Percentiles rank a stretch among this genome's conserved stretches.
Evolutionary conservation across 2,113 vertebrate genomes (phyloP).

Genomic region (Siphamia tubifer): DNA sequence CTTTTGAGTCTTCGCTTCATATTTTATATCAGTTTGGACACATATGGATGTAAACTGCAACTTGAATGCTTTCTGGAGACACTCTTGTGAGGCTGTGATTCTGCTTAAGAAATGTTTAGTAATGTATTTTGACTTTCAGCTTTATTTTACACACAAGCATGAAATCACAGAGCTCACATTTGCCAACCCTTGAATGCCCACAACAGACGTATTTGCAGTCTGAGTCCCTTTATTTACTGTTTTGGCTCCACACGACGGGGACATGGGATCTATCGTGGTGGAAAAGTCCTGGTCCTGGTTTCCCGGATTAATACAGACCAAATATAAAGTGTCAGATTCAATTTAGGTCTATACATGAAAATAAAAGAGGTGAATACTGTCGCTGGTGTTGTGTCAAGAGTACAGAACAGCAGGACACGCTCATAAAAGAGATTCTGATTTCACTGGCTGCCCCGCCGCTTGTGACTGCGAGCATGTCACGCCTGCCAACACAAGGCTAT

Average conservation of each 20-base stretch:
- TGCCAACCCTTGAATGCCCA: constrained; percentile 11
- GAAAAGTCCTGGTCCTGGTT: constrained; percentile 53
- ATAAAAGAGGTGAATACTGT: constrained; percentile 24
- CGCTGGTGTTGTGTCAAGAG: constrained; percentile 19
- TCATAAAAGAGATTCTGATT: constrained; percentile 31
- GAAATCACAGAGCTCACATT: constrained; percentile 32
- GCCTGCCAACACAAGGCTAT: constrained; percentile 38
- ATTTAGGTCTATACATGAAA: constrained; percentile 40
- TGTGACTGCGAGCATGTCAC: not conserved
- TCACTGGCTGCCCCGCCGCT: constrained; percentile 6
- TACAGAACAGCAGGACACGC: constrained; percentile 12
- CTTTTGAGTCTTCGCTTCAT: no score
- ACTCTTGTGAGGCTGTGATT: no score
- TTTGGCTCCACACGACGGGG: constrained; percentile 35
- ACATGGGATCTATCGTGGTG: constrained; percentile 40
- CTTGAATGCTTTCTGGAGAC: no score
- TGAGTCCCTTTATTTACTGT: constrained; percentile 39
- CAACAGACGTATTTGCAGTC: constrained; percentile 24
- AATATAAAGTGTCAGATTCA: constrained; percentile 56
- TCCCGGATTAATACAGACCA: constrained; percentile 54
- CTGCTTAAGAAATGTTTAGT: no score
- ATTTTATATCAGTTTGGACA: no score
- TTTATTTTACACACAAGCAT: constrained; percentile 32
- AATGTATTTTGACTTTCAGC: no score
- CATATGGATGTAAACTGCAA: no score